These are phyloP conservation scores for Melanotaenia parkinsoni DNA, from an alignment of 2,797 vertebrate genomes.

Conservation along the genomic window DNA sequence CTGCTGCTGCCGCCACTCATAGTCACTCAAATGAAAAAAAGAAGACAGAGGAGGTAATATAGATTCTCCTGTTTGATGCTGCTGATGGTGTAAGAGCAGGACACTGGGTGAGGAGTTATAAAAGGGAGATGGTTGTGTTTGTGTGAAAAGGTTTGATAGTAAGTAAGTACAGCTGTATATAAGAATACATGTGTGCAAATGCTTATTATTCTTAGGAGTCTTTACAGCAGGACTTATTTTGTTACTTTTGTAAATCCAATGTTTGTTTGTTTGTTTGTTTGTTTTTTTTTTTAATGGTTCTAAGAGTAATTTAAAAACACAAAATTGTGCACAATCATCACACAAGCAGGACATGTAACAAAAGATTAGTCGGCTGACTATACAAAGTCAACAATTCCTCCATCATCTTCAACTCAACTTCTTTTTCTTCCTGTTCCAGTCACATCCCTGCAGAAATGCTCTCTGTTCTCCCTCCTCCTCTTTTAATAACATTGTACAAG, in stretches of 20 bases:
- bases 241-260: background rate
- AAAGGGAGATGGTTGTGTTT: constrained; percentile 17
- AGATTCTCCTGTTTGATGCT: constrained; percentile 66
- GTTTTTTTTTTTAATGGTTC: background rate
- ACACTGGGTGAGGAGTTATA: constrained; percentile 41
- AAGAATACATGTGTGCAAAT: background rate
- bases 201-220: background rate
- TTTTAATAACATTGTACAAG: background rate
- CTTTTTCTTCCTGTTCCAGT: background rate
- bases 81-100: constrained; percentile 59
- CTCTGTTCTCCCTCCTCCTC: background rate
- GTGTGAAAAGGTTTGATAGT: constrained; percentile 8
- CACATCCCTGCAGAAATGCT: background rate
- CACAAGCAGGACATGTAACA: background rate
- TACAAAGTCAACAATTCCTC: background rate
- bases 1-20: constrained; percentile 60
- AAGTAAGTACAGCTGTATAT: constrained; percentile 7
- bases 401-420: background rate
- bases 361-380: background rate
- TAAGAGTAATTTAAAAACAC: background rate
- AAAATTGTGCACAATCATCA: background rate
- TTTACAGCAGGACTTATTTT: background rate
- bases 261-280: no score
- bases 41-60: constrained; percentile 57
- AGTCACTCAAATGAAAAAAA: constrained; percentile 72